These are phyloP conservation scores for Malurus melanocephalus DNA, from an alignment of 2,113 vertebrate genomes.

Conservation along the genomic window DNA sequence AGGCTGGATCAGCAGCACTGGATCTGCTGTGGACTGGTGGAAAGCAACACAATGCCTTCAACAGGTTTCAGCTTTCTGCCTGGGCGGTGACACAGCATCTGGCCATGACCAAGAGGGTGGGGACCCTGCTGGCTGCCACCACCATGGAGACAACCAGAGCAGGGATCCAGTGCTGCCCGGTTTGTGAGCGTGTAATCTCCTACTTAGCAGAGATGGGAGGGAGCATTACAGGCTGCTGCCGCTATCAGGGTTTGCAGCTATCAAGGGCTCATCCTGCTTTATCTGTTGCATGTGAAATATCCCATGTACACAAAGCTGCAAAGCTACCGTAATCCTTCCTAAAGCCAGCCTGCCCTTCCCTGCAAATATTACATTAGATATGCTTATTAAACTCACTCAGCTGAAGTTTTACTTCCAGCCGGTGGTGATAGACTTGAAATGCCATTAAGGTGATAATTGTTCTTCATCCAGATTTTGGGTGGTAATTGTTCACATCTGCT, in stretches of 20 bases:
- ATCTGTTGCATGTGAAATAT: constrained; percentile 33
- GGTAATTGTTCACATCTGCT: background rate
- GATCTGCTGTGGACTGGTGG: background rate
- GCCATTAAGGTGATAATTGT: constrained; percentile 4
- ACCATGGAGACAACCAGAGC: background rate
- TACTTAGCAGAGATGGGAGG: background rate
- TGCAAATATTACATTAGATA: constrained; percentile 1
- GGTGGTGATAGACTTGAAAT: background rate
- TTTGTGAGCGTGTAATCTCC: background rate
- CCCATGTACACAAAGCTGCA: constrained; percentile 49
- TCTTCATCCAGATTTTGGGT: background rate
- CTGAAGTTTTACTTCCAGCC: constrained; percentile 10
- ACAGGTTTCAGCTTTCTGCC: background rate
- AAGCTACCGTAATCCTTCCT: constrained; percentile 48
- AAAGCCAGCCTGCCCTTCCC: constrained; percentile 19
- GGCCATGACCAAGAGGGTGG: background rate
- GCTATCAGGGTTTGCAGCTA: background rate
- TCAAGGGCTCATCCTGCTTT: background rate
- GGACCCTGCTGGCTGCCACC: background rate
- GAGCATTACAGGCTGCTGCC: background rate
- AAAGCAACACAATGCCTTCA: background rate
- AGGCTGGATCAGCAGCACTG: background rate
- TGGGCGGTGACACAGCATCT: background rate
- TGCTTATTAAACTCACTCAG: constrained; percentile 57
- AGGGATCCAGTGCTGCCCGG: fast-evolving